A percentile compares a stretch with the other conserved stretches of the same genome.
phyloP scores from a whole-genome alignment of 2,797 vertebrate species.

The Enteromius trimaculatus region DNA sequence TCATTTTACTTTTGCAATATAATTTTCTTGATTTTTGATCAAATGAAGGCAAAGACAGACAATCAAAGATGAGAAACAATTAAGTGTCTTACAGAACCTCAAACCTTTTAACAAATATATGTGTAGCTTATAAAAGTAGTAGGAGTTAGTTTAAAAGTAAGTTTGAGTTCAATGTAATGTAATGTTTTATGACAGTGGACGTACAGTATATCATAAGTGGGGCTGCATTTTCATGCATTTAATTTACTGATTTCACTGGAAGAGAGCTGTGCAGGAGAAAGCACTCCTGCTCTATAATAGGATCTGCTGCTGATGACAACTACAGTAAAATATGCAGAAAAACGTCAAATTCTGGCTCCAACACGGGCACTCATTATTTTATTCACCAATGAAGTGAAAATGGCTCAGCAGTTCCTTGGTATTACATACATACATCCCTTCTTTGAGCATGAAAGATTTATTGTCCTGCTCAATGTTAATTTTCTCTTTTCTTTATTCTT shows the following conservation, averaged over 20 bases:
- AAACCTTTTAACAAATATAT: neutral
- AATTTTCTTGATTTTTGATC: neutral
- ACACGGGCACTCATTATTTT: neutral
- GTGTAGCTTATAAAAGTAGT: neutral
- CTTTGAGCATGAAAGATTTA: neutral
- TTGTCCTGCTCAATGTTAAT: neutral
- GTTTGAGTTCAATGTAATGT: too few relatives aligned
- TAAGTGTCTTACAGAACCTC: neutral
- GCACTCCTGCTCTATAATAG: neutral
- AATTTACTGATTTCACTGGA: neutral
- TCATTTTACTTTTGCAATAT: too few relatives aligned
- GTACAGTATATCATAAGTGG: neutral
- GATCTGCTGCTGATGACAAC: neutral
- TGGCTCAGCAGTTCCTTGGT: neutral
- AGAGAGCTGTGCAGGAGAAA: neutral
- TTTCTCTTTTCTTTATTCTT: neutral
- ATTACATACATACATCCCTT: neutral
- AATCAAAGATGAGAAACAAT: neutral
- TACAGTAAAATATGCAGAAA: neutral
- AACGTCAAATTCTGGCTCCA: neutral
- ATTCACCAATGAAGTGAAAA: slow-evolving; percentile 8
- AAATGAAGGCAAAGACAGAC: neutral
- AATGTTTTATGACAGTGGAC: neutral
- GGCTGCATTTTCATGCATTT: slow-evolving; percentile 6
- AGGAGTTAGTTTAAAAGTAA: neutral